Evolutionary conservation across 1,140 invertebrate species (phyloP).

Genomic region (Sweltsa coloradensis): DNA sequence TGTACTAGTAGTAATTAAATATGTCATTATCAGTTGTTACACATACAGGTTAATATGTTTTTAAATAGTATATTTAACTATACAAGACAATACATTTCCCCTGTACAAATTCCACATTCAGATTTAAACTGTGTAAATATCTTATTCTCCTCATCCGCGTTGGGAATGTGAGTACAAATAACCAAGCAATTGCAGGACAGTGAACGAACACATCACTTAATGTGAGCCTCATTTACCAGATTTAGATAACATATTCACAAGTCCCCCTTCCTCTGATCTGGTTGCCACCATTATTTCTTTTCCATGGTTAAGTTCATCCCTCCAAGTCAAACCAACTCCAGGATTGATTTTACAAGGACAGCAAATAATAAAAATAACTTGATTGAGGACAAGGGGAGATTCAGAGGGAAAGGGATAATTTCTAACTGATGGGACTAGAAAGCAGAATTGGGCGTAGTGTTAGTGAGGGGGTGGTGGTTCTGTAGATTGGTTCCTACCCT

Average conservation of each 20-base stretch:
- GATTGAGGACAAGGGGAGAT: constrained; percentile 5
- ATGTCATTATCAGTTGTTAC: constrained; percentile 10
- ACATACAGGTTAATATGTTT: constrained; percentile 10
- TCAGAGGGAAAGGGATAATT: constrained; percentile 6
- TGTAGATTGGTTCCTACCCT: constrained; percentile 19
- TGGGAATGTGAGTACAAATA: constrained; percentile 4
- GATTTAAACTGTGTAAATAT: too few relatives aligned
- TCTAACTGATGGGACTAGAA: constrained; percentile 13
- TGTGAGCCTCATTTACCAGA: not conserved
- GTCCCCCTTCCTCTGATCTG: not conserved
- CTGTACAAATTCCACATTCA: constrained; percentile 8
- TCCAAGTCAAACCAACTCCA: constrained; percentile 12
- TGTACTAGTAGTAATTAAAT: constrained; percentile 11
- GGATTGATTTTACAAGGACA: constrained; percentile 6
- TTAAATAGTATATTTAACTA: constrained; percentile 13
- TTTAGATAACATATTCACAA: not conserved
- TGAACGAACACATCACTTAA: not conserved
- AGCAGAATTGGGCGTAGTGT: constrained; percentile 12
- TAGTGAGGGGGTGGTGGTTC: constrained; percentile 22
- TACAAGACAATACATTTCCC: constrained; percentile 11
- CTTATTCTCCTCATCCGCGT: too few relatives aligned
- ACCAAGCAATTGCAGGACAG: constrained; percentile 1
- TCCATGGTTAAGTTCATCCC: not conserved
- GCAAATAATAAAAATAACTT: constrained; percentile 9
- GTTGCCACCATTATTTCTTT: constrained; percentile 4